A percentile compares a stretch with the other conserved stretches of the same genome.
Conservation (phyloP, 2,888 invertebrate genomes). For the Metopia argyrocephala region DNA sequence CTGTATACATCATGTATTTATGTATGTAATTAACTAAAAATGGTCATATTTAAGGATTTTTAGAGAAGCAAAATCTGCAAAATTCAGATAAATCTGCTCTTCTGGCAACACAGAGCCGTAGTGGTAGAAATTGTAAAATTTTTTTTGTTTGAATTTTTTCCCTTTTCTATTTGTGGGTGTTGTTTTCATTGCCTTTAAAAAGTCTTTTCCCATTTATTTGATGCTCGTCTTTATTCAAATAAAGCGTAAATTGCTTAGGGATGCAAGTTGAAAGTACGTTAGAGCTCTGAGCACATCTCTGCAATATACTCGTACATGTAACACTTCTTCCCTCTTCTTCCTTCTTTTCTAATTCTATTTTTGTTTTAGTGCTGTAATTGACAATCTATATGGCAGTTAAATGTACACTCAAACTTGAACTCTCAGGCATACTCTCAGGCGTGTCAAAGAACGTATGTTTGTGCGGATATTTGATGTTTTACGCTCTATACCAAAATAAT, state of each 20-base stretch:
- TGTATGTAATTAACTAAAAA: too few species aligned
- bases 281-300: not conserved
- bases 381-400: constrained; percentile 40
- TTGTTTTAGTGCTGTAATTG: constrained; percentile 48
- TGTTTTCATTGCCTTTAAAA: constrained; percentile 47
- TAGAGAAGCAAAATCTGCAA: too few species aligned
- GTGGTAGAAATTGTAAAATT: not conserved
- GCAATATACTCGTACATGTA: not conserved
- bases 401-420: not conserved
- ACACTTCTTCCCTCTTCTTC: not conserved
- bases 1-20: too few species aligned
- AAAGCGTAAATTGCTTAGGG: constrained; percentile 62
- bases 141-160: constrained; percentile 35
- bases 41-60: too few species aligned
- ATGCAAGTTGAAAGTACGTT: constrained; percentile 35
- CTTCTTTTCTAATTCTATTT: not conserved
- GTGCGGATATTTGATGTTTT: not conserved
- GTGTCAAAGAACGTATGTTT: not conserved
- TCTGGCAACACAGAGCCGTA: not conserved
- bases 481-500: not conserved
- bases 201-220: constrained; percentile 22
- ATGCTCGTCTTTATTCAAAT: constrained; percentile 27
- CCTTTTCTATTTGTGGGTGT: constrained; percentile 57
- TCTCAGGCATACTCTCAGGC: not conserved
- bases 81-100: too few species aligned